Base-by-base conservation (phyloP, 1,140 invertebrate genomes). In the Drosophila bifasciata region DNA sequence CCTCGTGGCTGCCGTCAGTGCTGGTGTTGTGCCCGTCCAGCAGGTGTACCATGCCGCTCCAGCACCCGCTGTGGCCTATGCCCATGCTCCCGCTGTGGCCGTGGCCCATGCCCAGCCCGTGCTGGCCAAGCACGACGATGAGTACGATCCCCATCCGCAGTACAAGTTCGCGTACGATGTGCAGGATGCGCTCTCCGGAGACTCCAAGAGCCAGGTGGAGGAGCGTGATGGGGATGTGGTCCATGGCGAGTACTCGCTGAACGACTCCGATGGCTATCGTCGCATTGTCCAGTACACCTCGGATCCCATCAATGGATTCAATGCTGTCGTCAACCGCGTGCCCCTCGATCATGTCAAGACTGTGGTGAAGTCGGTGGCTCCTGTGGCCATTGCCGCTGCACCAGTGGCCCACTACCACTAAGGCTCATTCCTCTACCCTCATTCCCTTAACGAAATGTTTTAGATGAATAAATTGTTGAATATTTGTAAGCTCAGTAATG, bases 201-300 rank as follows among this genome's bases (percentile, higher is more conserved):
- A 94, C 76, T 91, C 92, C 62, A 94, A 94, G 92, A 92, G 91
- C 53, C 93, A 94, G 80, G 92, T 93, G 63, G 94, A 94, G 91
- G 93, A 91, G 60, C 91, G 94, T 36, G 92, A 93, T 44, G 94
- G 94, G 6, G 93, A 94, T 67, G 91, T 92, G 7, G 93, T 94
- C 25, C 91, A 71, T 77, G 90, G 77, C 43, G 73, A 79, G 63
- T 78, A 85, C 89, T 77, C 92, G n/a, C 72, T 90, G 64, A 67
- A 90, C 40, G 92, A 92, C 72, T 58, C 86, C 36, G 86, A 90
- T 67, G 92, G 92, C 32, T 90, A 52, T 58, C 83, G 83, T 64
- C 76, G 92, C 39, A 84, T 76, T 17, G 92, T 92, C 0, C 88
- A 92, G 52, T 92, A 92, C 66, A 91, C 91, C 15, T 90, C 92